Conservation (phyloP, 2,888 invertebrate species). For the Parnassius apollo region DNA sequence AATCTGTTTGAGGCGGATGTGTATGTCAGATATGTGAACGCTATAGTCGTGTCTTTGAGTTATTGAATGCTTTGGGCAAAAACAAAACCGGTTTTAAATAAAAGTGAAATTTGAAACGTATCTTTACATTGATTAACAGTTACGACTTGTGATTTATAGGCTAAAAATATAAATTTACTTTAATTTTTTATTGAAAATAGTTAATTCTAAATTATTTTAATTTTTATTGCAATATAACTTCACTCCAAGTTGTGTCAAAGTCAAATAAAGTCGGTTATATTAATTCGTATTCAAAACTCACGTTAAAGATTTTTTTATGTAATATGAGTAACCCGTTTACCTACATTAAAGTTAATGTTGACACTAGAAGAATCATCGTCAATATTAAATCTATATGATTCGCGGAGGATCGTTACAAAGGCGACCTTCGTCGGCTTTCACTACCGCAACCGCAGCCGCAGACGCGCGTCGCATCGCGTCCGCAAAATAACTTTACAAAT, state of each 20-base stretch:
- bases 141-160: too few species aligned
- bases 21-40: background rate
- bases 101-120: slow-evolving; percentile 9
- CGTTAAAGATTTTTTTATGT: too few species aligned
- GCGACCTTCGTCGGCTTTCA: slow-evolving; percentile 22
- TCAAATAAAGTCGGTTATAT: too few species aligned
- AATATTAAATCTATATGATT: slow-evolving; percentile 13
- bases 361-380: slow-evolving; percentile 5
- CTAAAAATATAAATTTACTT: too few species aligned
- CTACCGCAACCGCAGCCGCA: slow-evolving; percentile 2
- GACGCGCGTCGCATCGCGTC: slow-evolving; percentile 4
- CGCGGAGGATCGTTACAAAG: slow-evolving; percentile 3
- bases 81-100: slow-evolving; percentile 10
- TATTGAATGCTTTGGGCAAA: background rate
- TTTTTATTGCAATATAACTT: too few species aligned
- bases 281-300: too few species aligned
- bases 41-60: background rate
- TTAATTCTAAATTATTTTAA: too few species aligned
- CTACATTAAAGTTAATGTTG: background rate
- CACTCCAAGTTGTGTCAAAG: too few species aligned
- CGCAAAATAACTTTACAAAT: background rate
- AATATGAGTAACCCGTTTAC: background rate
- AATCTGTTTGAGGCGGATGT: background rate
- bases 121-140: too few species aligned
- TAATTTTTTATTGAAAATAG: too few species aligned